Conservation (phyloP, 2,888 invertebrate species). For the Drosophila phalerata region DNA sequence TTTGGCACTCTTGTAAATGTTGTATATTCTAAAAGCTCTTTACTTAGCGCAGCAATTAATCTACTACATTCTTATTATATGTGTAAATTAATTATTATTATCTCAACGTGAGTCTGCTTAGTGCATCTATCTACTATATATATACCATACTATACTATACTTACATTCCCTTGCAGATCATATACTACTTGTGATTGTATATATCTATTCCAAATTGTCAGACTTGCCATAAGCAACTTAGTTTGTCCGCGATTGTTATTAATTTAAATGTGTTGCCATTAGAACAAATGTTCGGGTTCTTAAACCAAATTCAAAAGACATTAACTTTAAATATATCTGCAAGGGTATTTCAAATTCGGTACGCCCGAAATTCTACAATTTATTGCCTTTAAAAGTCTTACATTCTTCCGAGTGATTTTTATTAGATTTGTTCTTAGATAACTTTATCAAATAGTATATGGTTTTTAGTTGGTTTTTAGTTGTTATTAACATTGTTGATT, state of each 20-base stretch:
- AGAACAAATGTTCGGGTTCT: constrained; percentile 32
- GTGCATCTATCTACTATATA: constrained; percentile 18
- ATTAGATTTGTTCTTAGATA: constrained; percentile 23
- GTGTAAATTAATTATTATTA: constrained; percentile 35
- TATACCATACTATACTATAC: constrained; percentile 3
- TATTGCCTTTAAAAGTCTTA: constrained; percentile 23
- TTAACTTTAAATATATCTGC: constrained; percentile 18
- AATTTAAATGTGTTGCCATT: constrained; percentile 37
- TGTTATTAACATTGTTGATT: constrained; percentile 39
- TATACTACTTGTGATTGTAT: constrained; percentile 15
- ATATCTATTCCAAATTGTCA: constrained; percentile 2
- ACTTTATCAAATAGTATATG: constrained; percentile 23
- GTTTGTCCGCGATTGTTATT: constrained; percentile 20
- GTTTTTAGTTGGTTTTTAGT: constrained; percentile 30
- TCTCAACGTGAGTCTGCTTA: constrained; percentile 22
- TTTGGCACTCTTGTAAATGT: constrained; percentile 65
- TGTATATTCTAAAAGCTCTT: constrained; percentile 61
- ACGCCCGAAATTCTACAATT: constrained; percentile 11
- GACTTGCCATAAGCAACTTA: not conserved
- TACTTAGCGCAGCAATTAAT: constrained; percentile 35
- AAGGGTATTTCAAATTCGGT: constrained; percentile 44
- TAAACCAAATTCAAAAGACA: not conserved
- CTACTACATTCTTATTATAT: constrained; percentile 34
- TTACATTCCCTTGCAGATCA: constrained; percentile 38
- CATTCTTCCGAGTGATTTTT: constrained; percentile 27